Percentiles rank a stretch among this genome's conserved stretches.
phyloP scores from a whole-genome alignment of 2,888 invertebrate species.

The Thereva unica region DNA sequence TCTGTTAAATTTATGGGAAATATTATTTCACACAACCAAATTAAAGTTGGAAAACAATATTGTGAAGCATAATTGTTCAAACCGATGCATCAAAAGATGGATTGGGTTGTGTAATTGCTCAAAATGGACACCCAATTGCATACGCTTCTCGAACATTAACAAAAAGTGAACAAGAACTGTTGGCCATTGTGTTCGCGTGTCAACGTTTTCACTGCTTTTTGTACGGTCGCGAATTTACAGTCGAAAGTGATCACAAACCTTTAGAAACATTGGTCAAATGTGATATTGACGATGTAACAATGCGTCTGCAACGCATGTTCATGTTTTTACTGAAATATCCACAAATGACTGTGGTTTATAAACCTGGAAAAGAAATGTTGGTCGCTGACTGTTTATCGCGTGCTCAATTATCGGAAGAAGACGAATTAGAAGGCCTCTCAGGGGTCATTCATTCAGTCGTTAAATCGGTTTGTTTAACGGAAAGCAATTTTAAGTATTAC shows the following conservation, averaged over 20 bases:
- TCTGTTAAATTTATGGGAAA: conserved; percentile 47
- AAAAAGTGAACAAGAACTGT: conserved; percentile 48
- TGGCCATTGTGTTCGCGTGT: conserved; percentile 50
- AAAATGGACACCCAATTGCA: conserved; percentile 49
- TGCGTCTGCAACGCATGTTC: conserved; percentile 47
- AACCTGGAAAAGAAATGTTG: conserved; percentile 47
- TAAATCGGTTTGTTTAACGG: conserved; percentile 35
- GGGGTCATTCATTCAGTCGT: conserved; percentile 40
- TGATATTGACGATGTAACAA: conserved; percentile 46
- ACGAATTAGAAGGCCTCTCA: conserved; percentile 28
- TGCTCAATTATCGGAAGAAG: conserved; percentile 41
- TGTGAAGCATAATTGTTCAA: conserved; percentile 45
- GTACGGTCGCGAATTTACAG: conserved; percentile 45
- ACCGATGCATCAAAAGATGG: conserved; percentile 46
- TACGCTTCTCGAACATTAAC: conserved; percentile 50
- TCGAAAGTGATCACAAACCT: conserved; percentile 50
- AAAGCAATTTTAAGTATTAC: conserved; percentile 23
- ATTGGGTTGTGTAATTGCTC: conserved; percentile 49
- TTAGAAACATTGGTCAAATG: conserved; percentile 48
- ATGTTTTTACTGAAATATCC: conserved; percentile 47
- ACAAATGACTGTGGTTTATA: conserved; percentile 42
- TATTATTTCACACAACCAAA: conserved; percentile 33
- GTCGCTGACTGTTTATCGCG: conserved; percentile 47
- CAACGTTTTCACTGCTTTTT: conserved; percentile 51
- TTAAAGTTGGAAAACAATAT: background rate